A percentile compares a stretch with the other conserved stretches of the same genome.
These are phyloP conservation scores for Zaprionus africanus DNA, from an alignment of 1,140 invertebrate species.

Conservation along the genomic window DNA sequence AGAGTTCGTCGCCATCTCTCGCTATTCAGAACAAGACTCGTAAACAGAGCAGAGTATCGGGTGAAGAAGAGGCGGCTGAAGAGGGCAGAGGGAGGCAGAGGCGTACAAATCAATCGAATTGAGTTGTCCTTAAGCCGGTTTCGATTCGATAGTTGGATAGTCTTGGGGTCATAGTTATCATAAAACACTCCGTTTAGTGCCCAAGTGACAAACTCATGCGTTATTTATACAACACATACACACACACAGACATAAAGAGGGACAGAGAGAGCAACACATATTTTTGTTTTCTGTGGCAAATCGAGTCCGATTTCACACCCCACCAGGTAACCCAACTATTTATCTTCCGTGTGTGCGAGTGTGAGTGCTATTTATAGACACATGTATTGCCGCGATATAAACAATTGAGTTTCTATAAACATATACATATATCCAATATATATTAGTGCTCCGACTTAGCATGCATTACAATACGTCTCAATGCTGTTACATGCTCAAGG, in stretches of 20 bases:
- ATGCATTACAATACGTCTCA: conserved; percentile 53
- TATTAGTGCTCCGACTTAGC: conserved; percentile 32
- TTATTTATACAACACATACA: conserved; percentile 37
- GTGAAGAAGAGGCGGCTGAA: neutral
- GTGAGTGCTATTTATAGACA: conserved; percentile 63
- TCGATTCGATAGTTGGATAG: conserved; percentile 18
- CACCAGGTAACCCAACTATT: conserved; percentile 39
- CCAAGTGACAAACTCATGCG: conserved; percentile 26
- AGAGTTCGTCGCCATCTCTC: conserved; percentile 63
- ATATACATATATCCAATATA: conserved; percentile 4
- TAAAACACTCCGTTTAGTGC: conserved; percentile 49
- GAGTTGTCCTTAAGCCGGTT: conserved; percentile 74
- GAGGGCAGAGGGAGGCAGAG: neutral
- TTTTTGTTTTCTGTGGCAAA: conserved; percentile 3
- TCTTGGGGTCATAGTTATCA: conserved; percentile 74
- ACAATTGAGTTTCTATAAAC: conserved; percentile 63
- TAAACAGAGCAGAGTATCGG: conserved; percentile 40
- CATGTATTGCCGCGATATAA: conserved; percentile 37
- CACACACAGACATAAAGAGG: neutral
- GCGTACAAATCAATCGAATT: conserved; percentile 56
- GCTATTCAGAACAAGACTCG: conserved; percentile 27
- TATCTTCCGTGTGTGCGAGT: conserved; percentile 60
- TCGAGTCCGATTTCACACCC: neutral
- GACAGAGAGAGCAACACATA: neutral
- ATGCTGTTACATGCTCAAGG: conserved; percentile 74